Base-by-base conservation (phyloP, 2,113 vertebrate genomes). In the Bambusicola thoracicus region DNA sequence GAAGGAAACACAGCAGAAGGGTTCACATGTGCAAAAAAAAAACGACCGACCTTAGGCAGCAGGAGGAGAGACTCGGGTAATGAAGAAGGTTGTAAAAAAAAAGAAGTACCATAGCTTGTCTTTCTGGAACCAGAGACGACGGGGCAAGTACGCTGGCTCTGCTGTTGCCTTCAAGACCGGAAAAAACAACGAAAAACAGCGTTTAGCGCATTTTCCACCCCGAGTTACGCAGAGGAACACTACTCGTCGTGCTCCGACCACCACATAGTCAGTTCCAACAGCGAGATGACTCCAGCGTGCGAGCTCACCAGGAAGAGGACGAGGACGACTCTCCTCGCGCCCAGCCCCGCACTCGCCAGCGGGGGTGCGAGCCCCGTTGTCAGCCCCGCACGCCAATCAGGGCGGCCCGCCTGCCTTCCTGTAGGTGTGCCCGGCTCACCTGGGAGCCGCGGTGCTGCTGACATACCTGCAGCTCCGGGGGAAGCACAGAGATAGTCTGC, bases 341-440 rank as follows among this genome's bases (percentile, higher is more conserved):
- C 59, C n/a, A 36, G 8, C n/a, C 59, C 34, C 34, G 22, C 34
- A 24, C 61, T 14, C 21, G 27, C 38, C 29, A 27, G 17, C 40
- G 36, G 38, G 25, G 29, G 40, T 32, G 30, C 30, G 53, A 56
- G 29, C 30, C 53, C 53, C 53, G 30, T 10, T 56, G 53, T 32
- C 30, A 30, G 48, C 73, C 79, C 79, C 81, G 61, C 85, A 87
- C 72, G 69, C 89, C 95, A 94, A 96, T 96, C 93, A 92, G 80
- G 74, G 70, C 77, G 41, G 59, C 75, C 87, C 51, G 65, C 79
- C 90, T 86, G 80, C 92, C 95, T 95, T 92, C 93, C 93, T 90
- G 95, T 90, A 94, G 95, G 95, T 95, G 95, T 95, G 92, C 85
- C 85, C 63, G 41, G 85, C 81, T 94, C 87, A 96, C 95, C 95